Evolutionary conservation across 2,113 vertebrate species (phyloP), one percentile per base, ranked within the genome.

Genomic region (Callorhinus ursinus): DNA sequence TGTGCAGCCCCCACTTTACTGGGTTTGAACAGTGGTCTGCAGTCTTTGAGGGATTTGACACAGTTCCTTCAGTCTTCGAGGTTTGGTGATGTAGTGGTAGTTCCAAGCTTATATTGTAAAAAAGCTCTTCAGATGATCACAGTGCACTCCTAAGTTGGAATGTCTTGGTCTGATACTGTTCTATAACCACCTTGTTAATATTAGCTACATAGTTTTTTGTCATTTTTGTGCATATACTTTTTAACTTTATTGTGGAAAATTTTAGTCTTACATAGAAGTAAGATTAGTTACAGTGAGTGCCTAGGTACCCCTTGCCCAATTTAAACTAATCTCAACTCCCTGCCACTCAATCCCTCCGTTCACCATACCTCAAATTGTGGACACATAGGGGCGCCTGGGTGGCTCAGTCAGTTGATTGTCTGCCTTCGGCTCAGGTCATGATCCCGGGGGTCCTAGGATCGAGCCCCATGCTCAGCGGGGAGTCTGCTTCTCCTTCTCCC

Each of bases 191-290:
- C 3, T 91, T 90, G 15, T 90, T 94, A 79, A 77, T 84, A 36
- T 85, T 88, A 91, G 53, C 13, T 69, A 39, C 15, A 28, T 93
- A 33, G 55, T 16, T 86, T 83, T 84, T 85, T 90, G 14, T 83
- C n/a, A 18, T 67, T 87, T 97, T 51, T 93, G 39, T 65, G 93
- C 21, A 36, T 71, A n/a, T 49, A 36, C 33, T 59, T 97, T 97
- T 93, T 63, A 57, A 87, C 65, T 95, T 87, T 67, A 88, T 71
- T 67, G 1, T 18, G 82, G 77, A 85, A 91, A 49, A 61, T 18
- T 42, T 85, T 88, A 22, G 0, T 87, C 31, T 81, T 69, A 42
- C 9, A 1, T 77, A 63, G 24, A 95, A 80, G 26, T 36, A 81
- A 28, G 53, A 42, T 26, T 39, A 39, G 7, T 72, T 79, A 55